Conservation (phyloP, 2,888 invertebrate species). For the Taphrorychus bicolor region DNA sequence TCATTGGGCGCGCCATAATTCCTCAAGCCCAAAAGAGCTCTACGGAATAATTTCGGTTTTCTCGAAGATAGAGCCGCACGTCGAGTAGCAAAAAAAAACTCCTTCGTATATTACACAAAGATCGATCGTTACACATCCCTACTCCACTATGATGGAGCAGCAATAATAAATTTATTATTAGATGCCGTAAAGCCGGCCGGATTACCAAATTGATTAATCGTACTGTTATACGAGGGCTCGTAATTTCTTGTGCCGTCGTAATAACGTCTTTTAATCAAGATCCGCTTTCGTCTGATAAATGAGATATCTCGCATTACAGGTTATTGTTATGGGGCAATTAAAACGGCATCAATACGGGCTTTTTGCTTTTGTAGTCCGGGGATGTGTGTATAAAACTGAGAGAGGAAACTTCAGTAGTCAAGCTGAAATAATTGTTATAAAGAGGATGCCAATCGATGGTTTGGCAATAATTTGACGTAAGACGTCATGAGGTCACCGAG, state of each 20-base stretch:
- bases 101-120: no score
- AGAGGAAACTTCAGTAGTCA: background rate
- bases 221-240: conserved; percentile 20
- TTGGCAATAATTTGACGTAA: no score
- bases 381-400: background rate
- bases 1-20: conserved; percentile 14
- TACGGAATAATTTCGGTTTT: conserved; percentile 15
- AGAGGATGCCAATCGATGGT: no score
- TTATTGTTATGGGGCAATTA: conserved; percentile 14
- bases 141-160: background rate
- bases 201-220: conserved; percentile 22
- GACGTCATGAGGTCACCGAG: no score
- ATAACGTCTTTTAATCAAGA: conserved; percentile 23
- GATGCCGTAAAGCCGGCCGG: conserved; percentile 10
- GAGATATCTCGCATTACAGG: conserved; percentile 17
- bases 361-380: background rate
- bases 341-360: conserved; percentile 6
- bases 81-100: no score
- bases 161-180: conserved; percentile 21
- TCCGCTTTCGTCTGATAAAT: conserved; percentile 16
- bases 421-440: no score
- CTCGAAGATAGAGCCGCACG: background rate
- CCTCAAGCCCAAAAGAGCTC: conserved; percentile 12
- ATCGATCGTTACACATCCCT: background rate
- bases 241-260: conserved; percentile 16